phyloP scores from a whole-genome alignment of 2,113 vertebrate species.

The Lophotis ruficrista region DNA sequence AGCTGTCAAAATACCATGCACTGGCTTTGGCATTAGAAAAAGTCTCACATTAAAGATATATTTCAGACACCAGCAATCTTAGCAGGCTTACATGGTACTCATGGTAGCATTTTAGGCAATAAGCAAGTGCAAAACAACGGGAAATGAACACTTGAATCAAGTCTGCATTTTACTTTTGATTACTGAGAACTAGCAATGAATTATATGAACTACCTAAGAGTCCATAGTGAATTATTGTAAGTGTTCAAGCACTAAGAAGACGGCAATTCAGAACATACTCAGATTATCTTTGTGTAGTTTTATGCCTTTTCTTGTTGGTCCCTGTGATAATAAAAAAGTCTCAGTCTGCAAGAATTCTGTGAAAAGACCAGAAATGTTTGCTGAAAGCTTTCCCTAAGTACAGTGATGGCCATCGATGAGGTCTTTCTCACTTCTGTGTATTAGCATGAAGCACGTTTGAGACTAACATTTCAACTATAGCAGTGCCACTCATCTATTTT shows the following conservation, averaged over 20 bases:
- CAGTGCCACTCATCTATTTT: neutral
- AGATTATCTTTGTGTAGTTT: neutral
- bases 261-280: neutral
- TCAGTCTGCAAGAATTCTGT: neutral
- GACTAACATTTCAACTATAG: neutral
- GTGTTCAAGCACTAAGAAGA: neutral
- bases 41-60: neutral
- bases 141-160: neutral
- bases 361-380: neutral
- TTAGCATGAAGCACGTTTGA: neutral
- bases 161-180: neutral
- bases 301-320: neutral
- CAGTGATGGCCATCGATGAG: neutral
- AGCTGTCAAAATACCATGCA: neutral
- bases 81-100: neutral
- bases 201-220: neutral
- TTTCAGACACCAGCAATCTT: neutral
- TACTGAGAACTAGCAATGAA: neutral
- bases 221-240: neutral
- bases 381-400: constrained; percentile 27
- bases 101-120: neutral
- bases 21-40: neutral
- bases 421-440: neutral
- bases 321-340: neutral
- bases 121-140: neutral